Evolutionary conservation across 2,113 vertebrate species (phyloP).

Genomic region (Brachyistius frenatus): DNA sequence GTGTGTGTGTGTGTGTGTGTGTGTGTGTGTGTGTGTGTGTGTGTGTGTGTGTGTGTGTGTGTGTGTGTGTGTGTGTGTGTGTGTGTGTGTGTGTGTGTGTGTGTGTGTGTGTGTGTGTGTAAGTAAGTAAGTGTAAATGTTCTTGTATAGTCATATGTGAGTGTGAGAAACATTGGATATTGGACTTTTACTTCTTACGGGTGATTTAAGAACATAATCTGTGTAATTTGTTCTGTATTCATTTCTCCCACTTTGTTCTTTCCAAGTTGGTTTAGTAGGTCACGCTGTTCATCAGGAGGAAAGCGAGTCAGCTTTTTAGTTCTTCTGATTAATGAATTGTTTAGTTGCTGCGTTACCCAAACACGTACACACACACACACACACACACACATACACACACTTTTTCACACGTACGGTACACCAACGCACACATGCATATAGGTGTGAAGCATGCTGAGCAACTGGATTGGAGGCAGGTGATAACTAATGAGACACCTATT

Average conservation of each 20-base stretch:
- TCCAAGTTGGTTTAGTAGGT: conserved; percentile 35
- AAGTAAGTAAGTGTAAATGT: background rate
- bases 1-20: too few relatives aligned
- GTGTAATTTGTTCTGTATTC: conserved; percentile 8
- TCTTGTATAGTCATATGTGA: conserved; percentile 2
- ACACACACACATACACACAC: background rate
- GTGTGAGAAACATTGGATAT: background rate
- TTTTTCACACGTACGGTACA: too few relatives aligned
- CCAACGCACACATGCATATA: conserved; percentile 19
- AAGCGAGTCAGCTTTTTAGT: conserved; percentile 51
- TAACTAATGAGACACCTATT: conserved; percentile 72
- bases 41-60: too few relatives aligned
- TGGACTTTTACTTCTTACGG: background rate
- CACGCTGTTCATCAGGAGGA: conserved; percentile 38
- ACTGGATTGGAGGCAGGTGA: conserved; percentile 58
- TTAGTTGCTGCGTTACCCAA: conserved; percentile 39
- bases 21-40: too few relatives aligned
- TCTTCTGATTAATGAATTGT: conserved; percentile 61
- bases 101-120: too few relatives aligned
- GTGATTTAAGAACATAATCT: conserved; percentile 31
- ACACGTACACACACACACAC: conserved; percentile 21
- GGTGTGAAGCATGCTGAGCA: conserved; percentile 56
- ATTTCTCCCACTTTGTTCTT: conserved; percentile 11
- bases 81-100: too few relatives aligned
- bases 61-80: too few relatives aligned